A percentile compares a stretch with the other conserved stretches of the same genome.
These are phyloP conservation scores for Athripsodes cinereus DNA, from an alignment of 2,888 invertebrate species.

Conservation along the genomic window DNA sequence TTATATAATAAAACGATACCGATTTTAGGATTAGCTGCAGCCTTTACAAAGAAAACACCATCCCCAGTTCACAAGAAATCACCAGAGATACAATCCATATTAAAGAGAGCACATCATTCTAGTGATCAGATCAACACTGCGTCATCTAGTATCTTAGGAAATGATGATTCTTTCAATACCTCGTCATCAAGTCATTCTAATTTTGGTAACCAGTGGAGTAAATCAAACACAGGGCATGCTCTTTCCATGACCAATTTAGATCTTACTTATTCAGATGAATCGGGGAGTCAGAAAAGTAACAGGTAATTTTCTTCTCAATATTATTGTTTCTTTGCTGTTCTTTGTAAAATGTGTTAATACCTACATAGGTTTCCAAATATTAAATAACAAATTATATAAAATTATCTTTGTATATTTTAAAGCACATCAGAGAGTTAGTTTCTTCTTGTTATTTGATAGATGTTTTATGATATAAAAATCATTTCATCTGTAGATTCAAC, in stretches of 20 bases:
- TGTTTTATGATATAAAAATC: too few relatives aligned
- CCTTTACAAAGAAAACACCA: conserved; percentile 26
- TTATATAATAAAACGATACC: not conserved
- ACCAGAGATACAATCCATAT: conserved; percentile 48
- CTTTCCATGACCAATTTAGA: conserved; percentile 43
- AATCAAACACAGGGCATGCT: conserved; percentile 34
- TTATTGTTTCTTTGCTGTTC: too few relatives aligned
- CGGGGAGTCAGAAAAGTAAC: conserved; percentile 59
- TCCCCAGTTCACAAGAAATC: conserved; percentile 28
- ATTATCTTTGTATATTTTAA: not conserved
- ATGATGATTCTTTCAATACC: conserved; percentile 12
- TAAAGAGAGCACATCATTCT: conserved; percentile 52
- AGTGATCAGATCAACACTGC: conserved; percentile 40
- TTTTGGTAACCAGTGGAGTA: conserved; percentile 37
- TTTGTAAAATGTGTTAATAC: not conserved
- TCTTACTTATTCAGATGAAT: conserved; percentile 60
- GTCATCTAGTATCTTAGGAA: not conserved
- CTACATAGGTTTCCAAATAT: not conserved
- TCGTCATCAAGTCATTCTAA: conserved; percentile 35
- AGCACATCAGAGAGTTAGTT: too few relatives aligned
- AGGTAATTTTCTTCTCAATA: conserved; percentile 38
- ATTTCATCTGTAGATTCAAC: too few relatives aligned
- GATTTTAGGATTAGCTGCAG: conserved; percentile 15
- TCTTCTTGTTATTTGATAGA: too few relatives aligned
- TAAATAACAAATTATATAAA: not conserved